Percentiles rank a stretch among this genome's conserved stretches.
These are phyloP conservation scores for Apteryx owenii DNA, from an alignment of 2,113 vertebrate species.

Conservation along the genomic window DNA sequence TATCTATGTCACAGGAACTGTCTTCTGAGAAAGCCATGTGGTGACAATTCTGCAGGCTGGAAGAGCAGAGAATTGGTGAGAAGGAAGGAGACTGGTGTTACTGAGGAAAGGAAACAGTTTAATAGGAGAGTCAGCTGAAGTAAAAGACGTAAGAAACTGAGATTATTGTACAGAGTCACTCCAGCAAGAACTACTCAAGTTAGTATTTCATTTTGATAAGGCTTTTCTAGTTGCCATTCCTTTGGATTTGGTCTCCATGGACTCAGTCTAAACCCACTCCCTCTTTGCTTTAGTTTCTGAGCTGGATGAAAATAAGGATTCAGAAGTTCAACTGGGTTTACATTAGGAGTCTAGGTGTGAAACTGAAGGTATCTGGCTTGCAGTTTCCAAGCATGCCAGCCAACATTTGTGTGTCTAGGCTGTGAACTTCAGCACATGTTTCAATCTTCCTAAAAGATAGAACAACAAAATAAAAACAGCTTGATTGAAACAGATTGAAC, in stretches of 20 bases:
- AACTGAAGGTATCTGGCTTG: neutral
- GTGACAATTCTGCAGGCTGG: neutral
- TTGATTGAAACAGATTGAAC: neutral
- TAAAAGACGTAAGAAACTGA: neutral
- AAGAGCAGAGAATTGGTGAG: neutral
- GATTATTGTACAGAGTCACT: neutral
- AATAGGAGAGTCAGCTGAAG: neutral
- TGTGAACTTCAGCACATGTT: neutral
- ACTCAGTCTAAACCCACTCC: neutral
- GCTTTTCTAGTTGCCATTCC: neutral
- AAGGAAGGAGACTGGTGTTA: neutral
- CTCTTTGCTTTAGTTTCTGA: neutral
- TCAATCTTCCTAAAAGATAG: neutral
- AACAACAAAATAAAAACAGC: neutral
- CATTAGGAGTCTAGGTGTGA: conserved; percentile 11
- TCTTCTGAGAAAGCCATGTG: neutral
- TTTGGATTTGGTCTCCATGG: neutral
- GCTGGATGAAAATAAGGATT: neutral
- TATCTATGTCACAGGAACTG: neutral
- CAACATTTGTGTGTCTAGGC: neutral
- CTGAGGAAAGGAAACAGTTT: neutral
- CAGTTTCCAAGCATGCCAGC: neutral
- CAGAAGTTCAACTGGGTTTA: conserved; percentile 31
- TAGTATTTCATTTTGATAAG: neutral
- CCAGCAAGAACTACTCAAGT: neutral